Evolutionary conservation across 2,888 invertebrate genomes (phyloP).

Genomic region (Patella depressa): DNA sequence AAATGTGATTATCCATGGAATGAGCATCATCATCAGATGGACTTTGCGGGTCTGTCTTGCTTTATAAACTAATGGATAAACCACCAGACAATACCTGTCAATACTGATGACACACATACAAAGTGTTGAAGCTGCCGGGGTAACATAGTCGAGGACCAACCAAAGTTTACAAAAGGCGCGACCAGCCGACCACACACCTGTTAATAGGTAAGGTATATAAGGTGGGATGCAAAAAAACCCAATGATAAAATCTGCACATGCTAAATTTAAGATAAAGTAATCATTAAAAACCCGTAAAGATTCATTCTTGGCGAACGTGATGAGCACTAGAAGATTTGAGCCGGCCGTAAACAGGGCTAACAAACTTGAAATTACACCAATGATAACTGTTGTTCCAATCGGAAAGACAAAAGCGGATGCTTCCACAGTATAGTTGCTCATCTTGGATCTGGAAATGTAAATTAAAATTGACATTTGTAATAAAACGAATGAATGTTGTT

Average conservation of each 20-base stretch:
- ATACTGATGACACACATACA: slow-evolving; percentile 51
- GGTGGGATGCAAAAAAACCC: slow-evolving; percentile 43
- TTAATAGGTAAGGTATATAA: slow-evolving; percentile 46
- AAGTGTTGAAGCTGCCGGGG: slow-evolving; percentile 47
- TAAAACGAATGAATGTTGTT: too few species aligned
- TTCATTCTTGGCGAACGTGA: slow-evolving; percentile 43
- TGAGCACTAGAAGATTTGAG: slow-evolving; percentile 46
- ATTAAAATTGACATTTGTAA: too few species aligned
- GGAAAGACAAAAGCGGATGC: not conserved
- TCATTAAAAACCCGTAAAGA: slow-evolving; percentile 50
- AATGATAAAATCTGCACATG: slow-evolving; percentile 51
- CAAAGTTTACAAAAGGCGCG: slow-evolving; percentile 45
- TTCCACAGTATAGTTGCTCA: not conserved
- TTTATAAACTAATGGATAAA: slow-evolving; percentile 43
- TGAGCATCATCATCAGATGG: slow-evolving; percentile 36
- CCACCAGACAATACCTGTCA: slow-evolving; percentile 44
- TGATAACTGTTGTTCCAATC: slow-evolving; percentile 3
- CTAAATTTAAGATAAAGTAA: slow-evolving; percentile 52
- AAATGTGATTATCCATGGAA: slow-evolving; percentile 45
- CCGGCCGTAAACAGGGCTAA: slow-evolving; percentile 37
- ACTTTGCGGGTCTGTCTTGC: slow-evolving; percentile 34
- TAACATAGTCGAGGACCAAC: slow-evolving; percentile 48
- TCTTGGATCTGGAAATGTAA: too few species aligned
- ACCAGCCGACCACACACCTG: slow-evolving; percentile 43
- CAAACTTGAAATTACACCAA: slow-evolving; percentile 31